Evolutionary conservation across 2,888 invertebrate genomes (phyloP).

Genomic region (Athalia rosae): DNA sequence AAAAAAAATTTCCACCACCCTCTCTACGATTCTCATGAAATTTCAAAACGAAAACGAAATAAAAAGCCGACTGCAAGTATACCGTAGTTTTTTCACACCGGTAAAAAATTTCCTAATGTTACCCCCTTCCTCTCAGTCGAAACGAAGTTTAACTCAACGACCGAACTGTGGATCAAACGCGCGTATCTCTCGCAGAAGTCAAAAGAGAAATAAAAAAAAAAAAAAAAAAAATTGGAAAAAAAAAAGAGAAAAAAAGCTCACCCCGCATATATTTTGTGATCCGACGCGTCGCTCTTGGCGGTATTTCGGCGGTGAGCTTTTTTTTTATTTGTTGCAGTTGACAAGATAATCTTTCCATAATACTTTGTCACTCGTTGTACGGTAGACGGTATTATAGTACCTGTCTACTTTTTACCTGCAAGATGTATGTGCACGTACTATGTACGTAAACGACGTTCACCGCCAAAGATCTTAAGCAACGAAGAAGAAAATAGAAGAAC

Average conservation of each 20-base stretch:
- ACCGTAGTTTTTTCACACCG: slow-evolving; percentile 6
- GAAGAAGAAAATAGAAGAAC: neutral
- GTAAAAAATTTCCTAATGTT: neutral
- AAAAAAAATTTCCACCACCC: too few species aligned
- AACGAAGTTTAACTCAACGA: neutral
- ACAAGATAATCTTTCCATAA: slow-evolving; percentile 20
- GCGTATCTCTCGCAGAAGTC: too few species aligned
- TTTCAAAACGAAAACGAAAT: neutral
- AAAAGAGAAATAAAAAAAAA: too few species aligned
- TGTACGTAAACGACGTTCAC: too few species aligned
- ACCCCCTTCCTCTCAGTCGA: neutral
- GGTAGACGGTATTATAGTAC: too few species aligned
- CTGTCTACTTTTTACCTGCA: too few species aligned
- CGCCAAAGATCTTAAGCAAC: neutral
- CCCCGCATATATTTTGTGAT: neutral
- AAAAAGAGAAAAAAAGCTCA: too few species aligned
- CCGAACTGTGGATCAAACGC: too few species aligned
- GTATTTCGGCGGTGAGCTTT: too few species aligned
- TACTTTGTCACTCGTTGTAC: neutral
- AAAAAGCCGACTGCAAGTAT: neutral
- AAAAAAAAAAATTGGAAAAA: too few species aligned
- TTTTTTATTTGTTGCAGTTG: neutral
- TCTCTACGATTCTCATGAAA: neutral
- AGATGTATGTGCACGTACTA: too few species aligned
- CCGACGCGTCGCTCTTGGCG: neutral